Evolutionary conservation across 2,797 vertebrate genomes (phyloP), one percentile per base, ranked within the genome.

Genomic region (Apodemus agrarius): DNA sequence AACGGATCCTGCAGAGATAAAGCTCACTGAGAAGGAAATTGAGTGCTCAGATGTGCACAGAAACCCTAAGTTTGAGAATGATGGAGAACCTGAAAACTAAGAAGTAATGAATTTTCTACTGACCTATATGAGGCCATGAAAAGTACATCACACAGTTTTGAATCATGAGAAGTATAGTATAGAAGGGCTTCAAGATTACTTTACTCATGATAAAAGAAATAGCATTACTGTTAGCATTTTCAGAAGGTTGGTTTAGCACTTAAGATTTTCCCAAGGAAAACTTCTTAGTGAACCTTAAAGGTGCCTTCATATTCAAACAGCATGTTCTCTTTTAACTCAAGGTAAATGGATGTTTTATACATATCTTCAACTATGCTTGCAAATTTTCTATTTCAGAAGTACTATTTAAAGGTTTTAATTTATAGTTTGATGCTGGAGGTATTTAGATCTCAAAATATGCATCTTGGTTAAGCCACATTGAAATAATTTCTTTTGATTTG

Each of bases 71-170:
- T 0, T 52, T 76, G 67, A 80, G 31, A 96, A 95, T 40, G 80
- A 84, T 1, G 83, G 24, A 21, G 97, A 96, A 69, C 21, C 89
- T 49, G 46, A 97, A 97, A 92, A 97, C 94, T 3, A 98, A 97
- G 92, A 31, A 97, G 3, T 98, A 93, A 72, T 34, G 26, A 14
- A 19, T 11, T 74, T 87, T 76, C 24, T 61, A 49, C 24, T 4
- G 37, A 34, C n/a, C 37, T 74, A 88, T 34, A 4, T 43, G 63
- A 76, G 43, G 2, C 78, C 80, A 59, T 90, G 22, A 72, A 59
- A 26, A 72, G 21, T 63, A 59, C 52, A 84, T 80, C 22, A 88
- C 72, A 52, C 24, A 22, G 74, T 93, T 87, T 75, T 34, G 69
- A 97, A 96, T 96, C 86, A 89, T n/a, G 93, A 97, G 90, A 83